Evolutionary conservation across 2,888 invertebrate genomes (phyloP), one percentile per base, ranked within the genome.

Genomic region (Latrodectus hesperus): DNA sequence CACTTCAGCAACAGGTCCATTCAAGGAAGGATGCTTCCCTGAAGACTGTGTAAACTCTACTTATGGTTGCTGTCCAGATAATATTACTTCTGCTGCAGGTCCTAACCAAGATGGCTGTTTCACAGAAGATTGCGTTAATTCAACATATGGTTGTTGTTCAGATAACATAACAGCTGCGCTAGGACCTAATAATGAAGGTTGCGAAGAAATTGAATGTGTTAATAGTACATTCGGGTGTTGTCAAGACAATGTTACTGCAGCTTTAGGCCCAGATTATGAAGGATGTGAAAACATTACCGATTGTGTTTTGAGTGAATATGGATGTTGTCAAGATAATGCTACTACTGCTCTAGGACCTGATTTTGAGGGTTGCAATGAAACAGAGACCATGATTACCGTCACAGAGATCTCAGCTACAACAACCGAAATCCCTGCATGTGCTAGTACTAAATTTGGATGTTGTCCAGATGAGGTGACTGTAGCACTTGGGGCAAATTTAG

Each of bases 281-380:
- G 93, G 93, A 22, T 90, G 90, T 81, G 90, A 84, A 12, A 83
- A 88, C 26, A 51, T 49, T 8, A 71, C 71, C 3, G 64, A 55
- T 52, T 87, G 89, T 17, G 17, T 12, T n/a, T 16, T 14, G 2
- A 71, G 49, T 64, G 71, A 75, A 77, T 89, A 76, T 55, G 96
- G 97, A 0, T 98, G 98, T 92, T 98, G 98, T 91, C 96, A 96
- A 0, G 97, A 97, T 92, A 95, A 96, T 88, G 92, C 93, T 67
- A 96, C 96, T 0, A 93, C 95, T 9, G 97, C 90, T 1, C 53
- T 70, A n/a, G 89, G 89, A 8, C 76, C 78, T 12, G 82, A 90
- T 49, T 53, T 73, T 12, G 87, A 80, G 55, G 90, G 88, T 5
- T 90, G 90, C 65, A 78, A 85, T 98, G 0, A 94, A 94, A 89